Conservation (phyloP, 1,140 invertebrate genomes). For the Brachionus angularis region DNA sequence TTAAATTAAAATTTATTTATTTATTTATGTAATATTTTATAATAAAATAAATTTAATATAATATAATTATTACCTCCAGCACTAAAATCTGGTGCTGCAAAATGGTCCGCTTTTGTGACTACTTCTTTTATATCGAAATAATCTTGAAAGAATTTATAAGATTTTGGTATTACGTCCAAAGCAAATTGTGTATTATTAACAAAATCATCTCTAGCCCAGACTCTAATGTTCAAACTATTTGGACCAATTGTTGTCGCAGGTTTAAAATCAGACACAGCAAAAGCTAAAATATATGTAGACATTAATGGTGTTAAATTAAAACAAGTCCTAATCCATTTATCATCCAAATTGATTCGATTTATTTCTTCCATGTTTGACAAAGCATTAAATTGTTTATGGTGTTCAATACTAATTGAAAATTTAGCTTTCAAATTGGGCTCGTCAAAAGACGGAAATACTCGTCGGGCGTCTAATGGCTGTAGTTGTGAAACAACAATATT, state of each 20-base stretch:
- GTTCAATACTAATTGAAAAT: slow-evolving; percentile 46
- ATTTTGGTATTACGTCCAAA: slow-evolving; percentile 45
- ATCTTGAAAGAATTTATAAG: slow-evolving; percentile 22
- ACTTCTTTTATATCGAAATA: slow-evolving; percentile 43
- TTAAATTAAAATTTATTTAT: too few species aligned
- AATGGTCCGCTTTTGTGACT: slow-evolving; percentile 55
- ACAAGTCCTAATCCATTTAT: slow-evolving; percentile 48
- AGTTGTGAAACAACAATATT: slow-evolving; percentile 48
- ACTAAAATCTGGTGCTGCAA: slow-evolving; percentile 59
- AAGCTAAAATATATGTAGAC: slow-evolving; percentile 60
- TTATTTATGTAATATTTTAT: too few species aligned
- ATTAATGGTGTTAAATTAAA: slow-evolving; percentile 58
- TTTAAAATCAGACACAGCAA: slow-evolving; percentile 56
- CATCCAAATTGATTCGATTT: slow-evolving; percentile 25
- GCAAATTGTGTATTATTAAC: slow-evolving; percentile 53
- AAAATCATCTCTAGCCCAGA: slow-evolving; percentile 54
- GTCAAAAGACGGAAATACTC: slow-evolving; percentile 50
- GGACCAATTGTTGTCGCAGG: slow-evolving; percentile 47
- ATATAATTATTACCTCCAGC: too few species aligned
- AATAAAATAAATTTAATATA: too few species aligned
- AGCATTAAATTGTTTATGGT: slow-evolving; percentile 29
- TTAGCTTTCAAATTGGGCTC: slow-evolving; percentile 50
- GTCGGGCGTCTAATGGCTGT: slow-evolving; percentile 49
- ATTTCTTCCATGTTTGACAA: slow-evolving; percentile 42
- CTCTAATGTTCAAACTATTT: slow-evolving; percentile 50